Evolutionary conservation across 2,113 vertebrate species (phyloP), one percentile per base, ranked within the genome.

Genomic region (Scytalopus superciliaris): DNA sequence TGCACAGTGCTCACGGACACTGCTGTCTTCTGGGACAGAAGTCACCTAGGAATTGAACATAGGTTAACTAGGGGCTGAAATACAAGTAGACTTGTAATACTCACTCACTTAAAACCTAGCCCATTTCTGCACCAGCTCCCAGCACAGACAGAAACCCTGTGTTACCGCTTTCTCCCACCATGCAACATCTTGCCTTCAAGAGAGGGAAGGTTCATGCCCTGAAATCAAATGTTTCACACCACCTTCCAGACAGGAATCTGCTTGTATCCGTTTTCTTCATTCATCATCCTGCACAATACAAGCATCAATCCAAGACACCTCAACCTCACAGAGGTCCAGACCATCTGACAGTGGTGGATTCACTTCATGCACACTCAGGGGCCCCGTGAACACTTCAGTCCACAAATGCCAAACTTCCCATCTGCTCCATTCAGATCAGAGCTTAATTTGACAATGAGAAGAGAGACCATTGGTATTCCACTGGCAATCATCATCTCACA

Each of bases 1-100:
- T 8, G 63, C 40, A 21, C n/a, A 64, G 68, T 0, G 0, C 55
- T 69, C 68, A 52, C 0, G 0, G 40, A 69, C 8, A 15, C 19
- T 40, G 40, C n/a, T 28, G 24, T 14, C 12, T 33, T 35, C 40
- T 31, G 40, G 39, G 42, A 76, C 30, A 84, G 8, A 12, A 72
- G 28, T 59, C 52, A 69, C 19, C 27, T 6, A 53, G 44, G 76
- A 76, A 83, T 25, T 19, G 25, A 72, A 31, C 5, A 6, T 7
- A 30, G 11, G 17, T 55, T 78, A 84, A 2, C 4, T 47, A 33
- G 60, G 9, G 53, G 35, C 37, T 80, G 59, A 56, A 90, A 92
- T 5, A 44, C 49, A 86, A 22, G 24, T 1, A 47, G 31, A 30
- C 11, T 44, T 55, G 49, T 18, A 56, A 69, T 8, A 47, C 53